Conservation (phyloP, 2,113 vertebrate species). For the Origma solitaria region DNA sequence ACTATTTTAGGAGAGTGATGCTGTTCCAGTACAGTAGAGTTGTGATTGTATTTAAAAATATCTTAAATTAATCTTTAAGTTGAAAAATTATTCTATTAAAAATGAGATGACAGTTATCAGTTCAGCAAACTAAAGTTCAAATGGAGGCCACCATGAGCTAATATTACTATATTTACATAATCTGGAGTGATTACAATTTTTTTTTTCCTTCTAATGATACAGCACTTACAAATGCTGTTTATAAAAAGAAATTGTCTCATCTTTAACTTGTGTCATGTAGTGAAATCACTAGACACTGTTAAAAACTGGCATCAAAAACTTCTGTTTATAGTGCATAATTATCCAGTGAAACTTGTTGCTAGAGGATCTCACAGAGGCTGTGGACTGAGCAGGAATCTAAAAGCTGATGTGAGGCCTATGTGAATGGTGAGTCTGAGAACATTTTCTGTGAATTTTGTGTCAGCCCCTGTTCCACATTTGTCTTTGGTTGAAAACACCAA, state of each 20-base stretch:
- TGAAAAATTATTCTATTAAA: neutral
- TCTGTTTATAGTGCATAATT: neutral
- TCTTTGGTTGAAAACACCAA: neutral
- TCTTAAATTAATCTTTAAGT: neutral
- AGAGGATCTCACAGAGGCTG: neutral
- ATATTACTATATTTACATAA: slow-evolving; percentile 10
- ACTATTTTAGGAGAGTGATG: neutral
- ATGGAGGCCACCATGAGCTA: neutral
- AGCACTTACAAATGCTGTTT: neutral
- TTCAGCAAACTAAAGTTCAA: neutral
- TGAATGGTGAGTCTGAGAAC: neutral
- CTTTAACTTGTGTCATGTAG: neutral
- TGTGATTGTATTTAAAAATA: neutral
- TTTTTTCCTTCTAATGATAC: neutral
- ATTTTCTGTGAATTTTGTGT: neutral
- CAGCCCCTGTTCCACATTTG: neutral
- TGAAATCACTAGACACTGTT: neutral
- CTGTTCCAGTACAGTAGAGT: neutral
- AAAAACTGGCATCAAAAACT: neutral
- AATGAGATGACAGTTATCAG: neutral
- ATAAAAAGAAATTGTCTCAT: neutral
- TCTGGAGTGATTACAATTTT: neutral
- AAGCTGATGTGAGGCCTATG: neutral
- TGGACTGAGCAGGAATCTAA: neutral
- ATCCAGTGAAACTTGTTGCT: neutral